Base-by-base conservation (phyloP, 2,113 vertebrate species). In the Microcebus ravelobensis region DNA sequence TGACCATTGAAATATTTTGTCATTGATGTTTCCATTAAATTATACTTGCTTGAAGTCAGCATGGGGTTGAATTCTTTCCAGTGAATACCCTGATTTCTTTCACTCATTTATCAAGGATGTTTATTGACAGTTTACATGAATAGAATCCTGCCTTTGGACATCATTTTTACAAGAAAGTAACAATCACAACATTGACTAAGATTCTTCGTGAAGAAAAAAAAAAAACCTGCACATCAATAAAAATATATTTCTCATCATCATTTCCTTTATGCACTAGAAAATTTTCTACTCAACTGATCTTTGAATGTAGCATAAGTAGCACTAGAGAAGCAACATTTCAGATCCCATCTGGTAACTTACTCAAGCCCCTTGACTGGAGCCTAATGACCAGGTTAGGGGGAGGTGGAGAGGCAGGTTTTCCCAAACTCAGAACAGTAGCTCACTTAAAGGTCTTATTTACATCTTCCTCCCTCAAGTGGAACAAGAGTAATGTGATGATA, bases 1-100 rank as follows among this genome's bases (percentile, higher is more conserved):
- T 95, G 97, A 93, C 96, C 96, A 97, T 42, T 90, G 95, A 97
- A 95, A 96, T 97, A 97, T 96, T 96, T 95, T 95, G 91, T 95
- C 96, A 97, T 95, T 97, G 96, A 97, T 97, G 95, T 97, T 97
- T 97, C 96, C 94, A 97, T 97, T 97, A 97, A 98, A 92, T 90
- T 85, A 59, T 90, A 94, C 74, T 96, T 95, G 95, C 93, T 93
- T 96, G 45, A 97, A 97, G 87, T 97, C 96, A 98, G 96, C 91
- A 85, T 90, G 92, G 87, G 90, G 90, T 80, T 93, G 96, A 93
- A 95, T 87, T 92, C 91, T 91, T 96, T 74, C 73, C 50, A 67
- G 83, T 45, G 59, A 95, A 95, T 85, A 67, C 80, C 59, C 89
- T 63, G 74, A 95, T 95, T 95, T 96, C 87, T 93, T 97, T 83